Evolutionary conservation across 2,113 vertebrate species (phyloP).

Genomic region (Myocastor coypus): DNA sequence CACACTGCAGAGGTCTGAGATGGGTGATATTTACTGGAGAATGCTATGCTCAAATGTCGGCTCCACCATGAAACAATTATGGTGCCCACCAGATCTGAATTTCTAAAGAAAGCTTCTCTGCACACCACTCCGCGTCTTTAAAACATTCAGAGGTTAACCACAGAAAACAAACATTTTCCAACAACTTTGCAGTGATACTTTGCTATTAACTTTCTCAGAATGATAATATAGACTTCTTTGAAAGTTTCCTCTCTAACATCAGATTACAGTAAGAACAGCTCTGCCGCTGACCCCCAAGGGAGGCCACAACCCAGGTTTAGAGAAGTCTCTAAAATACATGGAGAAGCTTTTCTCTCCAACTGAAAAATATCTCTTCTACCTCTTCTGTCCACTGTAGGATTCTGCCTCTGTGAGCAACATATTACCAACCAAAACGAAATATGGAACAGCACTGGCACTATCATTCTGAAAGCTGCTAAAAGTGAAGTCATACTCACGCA

Average conservation of each 20-base stretch:
- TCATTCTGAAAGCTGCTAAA: background rate
- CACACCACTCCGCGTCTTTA: slow-evolving; percentile 35
- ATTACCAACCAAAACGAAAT: background rate
- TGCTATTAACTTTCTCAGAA: slow-evolving; percentile 57
- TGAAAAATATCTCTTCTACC: slow-evolving; percentile 20
- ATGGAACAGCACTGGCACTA: background rate
- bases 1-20: background rate
- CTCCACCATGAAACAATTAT: background rate
- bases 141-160: slow-evolving; percentile 61
- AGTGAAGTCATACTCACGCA: background rate
- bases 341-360: slow-evolving; percentile 14
- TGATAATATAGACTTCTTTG: background rate
- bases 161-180: slow-evolving; percentile 64
- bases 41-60: background rate
- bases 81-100: slow-evolving; percentile 41
- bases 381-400: background rate
- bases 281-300: slow-evolving; percentile 48
- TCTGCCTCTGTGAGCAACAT: background rate
- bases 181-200: background rate
- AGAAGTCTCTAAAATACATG: background rate
- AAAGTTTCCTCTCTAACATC: slow-evolving; percentile 44
- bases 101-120: slow-evolving; percentile 60
- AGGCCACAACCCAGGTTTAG: background rate
- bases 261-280: slow-evolving; percentile 31
- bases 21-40: background rate